Evolutionary conservation across 2,113 vertebrate genomes (phyloP).

Genomic region (Tretioscincus oriximinensis): DNA sequence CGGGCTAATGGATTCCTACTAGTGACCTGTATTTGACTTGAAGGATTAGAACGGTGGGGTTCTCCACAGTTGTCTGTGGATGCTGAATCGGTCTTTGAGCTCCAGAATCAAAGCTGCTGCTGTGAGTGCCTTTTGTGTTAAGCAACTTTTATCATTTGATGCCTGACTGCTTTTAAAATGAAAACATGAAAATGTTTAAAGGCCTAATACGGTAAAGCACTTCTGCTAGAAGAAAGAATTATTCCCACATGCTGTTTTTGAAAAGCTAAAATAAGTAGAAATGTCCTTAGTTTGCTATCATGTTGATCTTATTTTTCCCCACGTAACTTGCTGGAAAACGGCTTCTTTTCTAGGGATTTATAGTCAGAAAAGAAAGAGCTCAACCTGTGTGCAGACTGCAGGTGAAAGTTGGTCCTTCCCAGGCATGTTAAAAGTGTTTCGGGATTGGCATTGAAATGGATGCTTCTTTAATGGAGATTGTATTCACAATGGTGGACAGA

Average conservation of each 20-base stretch:
- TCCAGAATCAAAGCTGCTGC: not conserved
- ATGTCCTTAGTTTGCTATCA: not conserved
- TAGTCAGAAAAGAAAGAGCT: no score
- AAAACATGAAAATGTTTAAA: constrained; percentile 20
- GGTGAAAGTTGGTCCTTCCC: no score
- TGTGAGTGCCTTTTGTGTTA: not conserved
- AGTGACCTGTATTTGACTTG: not conserved
- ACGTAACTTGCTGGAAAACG: not conserved
- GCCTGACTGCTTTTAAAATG: not conserved
- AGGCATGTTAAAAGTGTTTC: no score
- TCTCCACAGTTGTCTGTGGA: not conserved
- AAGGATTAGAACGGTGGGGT: not conserved
- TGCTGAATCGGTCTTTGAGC: not conserved
- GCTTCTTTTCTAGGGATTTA: not conserved
- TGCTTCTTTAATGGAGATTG: no score
- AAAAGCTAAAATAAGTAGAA: not conserved
- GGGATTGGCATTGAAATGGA: no score
- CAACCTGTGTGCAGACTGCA: not conserved
- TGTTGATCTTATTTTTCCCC: not conserved
- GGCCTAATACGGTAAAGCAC: constrained; percentile 5
- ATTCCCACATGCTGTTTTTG: not conserved
- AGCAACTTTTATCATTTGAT: not conserved
- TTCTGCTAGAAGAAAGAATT: not conserved
- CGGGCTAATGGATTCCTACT: not conserved
- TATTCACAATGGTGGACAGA: no score